These are phyloP conservation scores for Rhinatrema bivittatum DNA, from an alignment of 2,797 vertebrate species.

Conservation along the genomic window DNA sequence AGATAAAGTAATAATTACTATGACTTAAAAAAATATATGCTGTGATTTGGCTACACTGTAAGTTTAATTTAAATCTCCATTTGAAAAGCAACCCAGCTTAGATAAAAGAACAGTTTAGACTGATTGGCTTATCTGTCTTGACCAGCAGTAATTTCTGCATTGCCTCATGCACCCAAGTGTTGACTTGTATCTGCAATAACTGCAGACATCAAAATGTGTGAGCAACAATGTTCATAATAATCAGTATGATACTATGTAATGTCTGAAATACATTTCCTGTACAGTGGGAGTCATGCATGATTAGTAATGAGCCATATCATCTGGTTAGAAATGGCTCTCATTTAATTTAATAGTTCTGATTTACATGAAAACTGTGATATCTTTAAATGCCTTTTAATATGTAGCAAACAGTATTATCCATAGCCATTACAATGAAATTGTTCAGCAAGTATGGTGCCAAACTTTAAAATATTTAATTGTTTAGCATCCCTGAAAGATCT, in stretches of 20 bases:
- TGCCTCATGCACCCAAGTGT: conserved; percentile 6
- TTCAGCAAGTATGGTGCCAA: background rate
- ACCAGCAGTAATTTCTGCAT: conserved; percentile 43
- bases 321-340: background rate
- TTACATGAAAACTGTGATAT: background rate
- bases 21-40: conserved; percentile 19
- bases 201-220: conserved; percentile 6
- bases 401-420: background rate
- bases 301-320: conserved; percentile 16
- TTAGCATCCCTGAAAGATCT: no score
- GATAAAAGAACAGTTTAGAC: conserved; percentile 38
- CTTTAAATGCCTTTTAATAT: no score
- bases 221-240: conserved; percentile 7
- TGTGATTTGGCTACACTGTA: conserved; percentile 25
- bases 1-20: conserved; percentile 42
- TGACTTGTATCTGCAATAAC: background rate
- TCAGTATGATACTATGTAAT: conserved; percentile 5
- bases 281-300: conserved; percentile 3
- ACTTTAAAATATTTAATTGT: no score
- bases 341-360: conserved; percentile 1
- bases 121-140: conserved; percentile 51
- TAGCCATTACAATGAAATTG: conserved; percentile 3
- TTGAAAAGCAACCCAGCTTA: conserved; percentile 45
- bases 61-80: conserved; percentile 47
- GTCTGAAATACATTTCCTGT: conserved; percentile 21